Evolutionary conservation across 2,113 vertebrate species (phyloP), one percentile per base, ranked within the genome.

Genomic region (Ochotona curzoniae): DNA sequence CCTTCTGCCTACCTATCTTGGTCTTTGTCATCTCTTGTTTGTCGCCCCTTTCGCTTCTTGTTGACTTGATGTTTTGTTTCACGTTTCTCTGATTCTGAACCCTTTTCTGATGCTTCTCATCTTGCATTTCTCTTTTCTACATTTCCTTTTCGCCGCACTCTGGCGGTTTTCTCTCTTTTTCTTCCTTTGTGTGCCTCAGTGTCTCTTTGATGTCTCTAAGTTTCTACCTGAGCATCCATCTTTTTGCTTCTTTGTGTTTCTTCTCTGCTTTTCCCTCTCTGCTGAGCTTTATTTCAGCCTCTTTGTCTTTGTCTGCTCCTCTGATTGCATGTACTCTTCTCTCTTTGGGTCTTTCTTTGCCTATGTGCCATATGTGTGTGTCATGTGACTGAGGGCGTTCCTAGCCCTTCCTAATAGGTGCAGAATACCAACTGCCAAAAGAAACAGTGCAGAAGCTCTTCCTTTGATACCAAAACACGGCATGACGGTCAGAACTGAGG

Each of bases 371-470:
- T 79, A 18, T 95, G 35, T 74, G 1, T 74, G 1, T n/a, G 10
- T n/a, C 8, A 32, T 93, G 61, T 90, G 71, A 26, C 28, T 88
- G n/a, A 89, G 87, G 79, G 32, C 74, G 15, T 71, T 92, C 60
- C 38, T 94, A 85, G 73, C 61, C 86, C 74, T 94, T 90, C 26
- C 47, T 4, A 86, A 23, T 90, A 94, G 95, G 80, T 92, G 17
- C 90, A 80, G 95, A 93, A 38, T 64, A 14, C 64, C 74, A 32
- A 26, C 93, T 93, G 60, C 88, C 92, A 94, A 90, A 92, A 90
- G 44, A 73, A 92, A 32, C 23, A 69, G 30, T 80, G 75, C 61
- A 81, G 70, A 57, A 96, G 69, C 69, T 86, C 26, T 92, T 95
- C 30, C 0, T 83, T 64, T 7, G 60, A 35, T n/a, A 94, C 35